Percentiles rank a stretch among this genome's conserved stretches.
Evolutionary conservation across 2,888 invertebrate genomes (phyloP).

Genomic region (Cartodere bifasciata): DNA sequence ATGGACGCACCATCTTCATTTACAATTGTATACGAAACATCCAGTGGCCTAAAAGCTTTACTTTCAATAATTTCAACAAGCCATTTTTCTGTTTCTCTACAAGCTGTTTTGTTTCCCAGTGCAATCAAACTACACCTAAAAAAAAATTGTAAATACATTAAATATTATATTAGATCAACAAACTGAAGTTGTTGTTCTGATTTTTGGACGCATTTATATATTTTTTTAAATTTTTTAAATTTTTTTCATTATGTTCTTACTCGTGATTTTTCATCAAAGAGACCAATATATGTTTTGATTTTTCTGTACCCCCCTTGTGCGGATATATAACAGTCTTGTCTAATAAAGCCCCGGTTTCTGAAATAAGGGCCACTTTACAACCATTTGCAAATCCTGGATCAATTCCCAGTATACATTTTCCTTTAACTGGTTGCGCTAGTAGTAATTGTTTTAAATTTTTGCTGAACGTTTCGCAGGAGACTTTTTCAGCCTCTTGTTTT

Average conservation of each 20-base stretch:
- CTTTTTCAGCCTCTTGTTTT: constrained; percentile 63
- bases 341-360: constrained; percentile 55
- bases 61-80: constrained; percentile 45
- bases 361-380: constrained; percentile 78
- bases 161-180: constrained; percentile 2
- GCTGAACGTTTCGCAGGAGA: constrained; percentile 75
- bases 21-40: constrained; percentile 66
- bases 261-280: constrained; percentile 44
- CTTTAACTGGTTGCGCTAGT: constrained; percentile 67
- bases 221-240: not conserved
- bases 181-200: not conserved
- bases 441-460: constrained; percentile 74
- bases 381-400: constrained; percentile 87
- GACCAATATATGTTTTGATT: constrained; percentile 37
- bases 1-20: constrained; percentile 87
- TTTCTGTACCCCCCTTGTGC: constrained; percentile 35
- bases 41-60: constrained; percentile 42
- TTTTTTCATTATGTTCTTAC: constrained; percentile 31
- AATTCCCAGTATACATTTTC: constrained; percentile 66
- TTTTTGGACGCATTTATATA: not conserved
- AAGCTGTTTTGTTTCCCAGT: constrained; percentile 83
- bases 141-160: too few species aligned
- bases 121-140: constrained; percentile 68
- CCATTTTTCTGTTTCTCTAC: constrained; percentile 75
- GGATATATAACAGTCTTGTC: constrained; percentile 59